Percentiles rank a stretch among this genome's conserved stretches.
Conservation (phyloP, 2,888 invertebrate genomes). For the Amphimallon solstitiale region DNA sequence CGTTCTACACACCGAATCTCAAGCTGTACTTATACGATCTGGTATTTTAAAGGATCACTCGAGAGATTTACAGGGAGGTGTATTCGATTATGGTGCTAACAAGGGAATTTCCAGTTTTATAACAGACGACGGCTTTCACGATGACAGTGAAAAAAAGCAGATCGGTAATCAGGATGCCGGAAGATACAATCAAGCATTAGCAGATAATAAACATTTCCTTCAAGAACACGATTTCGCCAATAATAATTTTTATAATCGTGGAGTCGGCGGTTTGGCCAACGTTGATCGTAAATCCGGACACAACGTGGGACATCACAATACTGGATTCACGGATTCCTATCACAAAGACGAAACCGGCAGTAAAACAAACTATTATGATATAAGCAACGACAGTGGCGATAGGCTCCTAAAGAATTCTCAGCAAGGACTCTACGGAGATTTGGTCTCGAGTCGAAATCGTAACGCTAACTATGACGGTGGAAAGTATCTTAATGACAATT, state of each 20-base stretch:
- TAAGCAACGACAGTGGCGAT: slow-evolving; percentile 65
- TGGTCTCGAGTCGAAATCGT: slow-evolving; percentile 46
- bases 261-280: slow-evolving; percentile 53
- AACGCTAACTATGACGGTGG: slow-evolving; percentile 52
- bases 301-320: slow-evolving; percentile 75
- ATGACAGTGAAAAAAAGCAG: slow-evolving; percentile 54
- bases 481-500: slow-evolving; percentile 50
- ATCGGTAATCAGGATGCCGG: slow-evolving; percentile 54
- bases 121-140: slow-evolving; percentile 57
- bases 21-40: slow-evolving; percentile 44
- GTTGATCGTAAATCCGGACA: slow-evolving; percentile 62
- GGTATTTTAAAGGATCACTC: slow-evolving; percentile 42
- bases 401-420: slow-evolving; percentile 56
- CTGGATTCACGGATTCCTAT: slow-evolving; percentile 75
- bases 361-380: slow-evolving; percentile 76
- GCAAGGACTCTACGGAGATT: slow-evolving; percentile 55
- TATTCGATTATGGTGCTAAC: slow-evolving; percentile 43
- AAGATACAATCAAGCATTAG: slow-evolving; percentile 53
- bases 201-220: slow-evolving; percentile 53
- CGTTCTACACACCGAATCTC: background rate
- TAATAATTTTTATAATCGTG: slow-evolving; percentile 54
- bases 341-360: slow-evolving; percentile 77
- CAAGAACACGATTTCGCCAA: slow-evolving; percentile 54
- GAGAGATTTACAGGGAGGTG: slow-evolving; percentile 41
- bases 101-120: slow-evolving; percentile 53